Percentiles rank a stretch among this genome's conserved stretches.
These are phyloP conservation scores for Microtus montanus DNA, from an alignment of 2,113 vertebrate genomes.

Conservation along the genomic window DNA sequence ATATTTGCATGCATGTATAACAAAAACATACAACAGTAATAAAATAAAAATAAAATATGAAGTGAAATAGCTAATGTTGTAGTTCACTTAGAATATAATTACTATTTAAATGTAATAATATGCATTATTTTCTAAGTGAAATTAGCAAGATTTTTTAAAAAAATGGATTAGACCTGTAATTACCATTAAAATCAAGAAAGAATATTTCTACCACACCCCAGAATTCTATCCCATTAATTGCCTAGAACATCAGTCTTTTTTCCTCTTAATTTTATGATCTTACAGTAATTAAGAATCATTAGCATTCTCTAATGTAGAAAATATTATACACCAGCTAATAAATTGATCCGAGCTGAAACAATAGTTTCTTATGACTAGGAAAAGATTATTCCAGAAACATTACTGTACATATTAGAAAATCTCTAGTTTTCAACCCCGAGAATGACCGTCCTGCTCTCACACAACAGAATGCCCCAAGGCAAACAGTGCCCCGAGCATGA, in stretches of 20 bases:
- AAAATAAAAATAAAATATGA: background rate
- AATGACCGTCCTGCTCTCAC: background rate
- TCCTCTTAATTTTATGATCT: background rate
- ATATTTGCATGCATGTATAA: background rate
- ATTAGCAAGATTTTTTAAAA: background rate
- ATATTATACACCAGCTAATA: background rate
- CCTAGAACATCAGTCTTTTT: background rate
- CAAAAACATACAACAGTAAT: background rate
- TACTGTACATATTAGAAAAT: background rate
- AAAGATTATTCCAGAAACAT: background rate
- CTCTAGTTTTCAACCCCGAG: background rate
- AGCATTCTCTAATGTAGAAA: background rate
- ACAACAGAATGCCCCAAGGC: background rate
- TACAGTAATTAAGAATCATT: background rate
- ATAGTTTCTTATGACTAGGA: background rate
- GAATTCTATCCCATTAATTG: conserved; percentile 25
- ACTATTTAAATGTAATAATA: background rate
- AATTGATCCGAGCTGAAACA: background rate
- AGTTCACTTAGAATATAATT: background rate
- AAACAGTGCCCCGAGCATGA: background rate
- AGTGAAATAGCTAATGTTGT: background rate
- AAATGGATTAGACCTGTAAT: background rate
- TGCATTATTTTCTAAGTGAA: background rate
- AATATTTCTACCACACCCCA: background rate
- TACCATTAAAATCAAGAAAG: background rate